phyloP scores from a whole-genome alignment of 1,140 invertebrate genomes.

The Batillaria attramentaria region DNA sequence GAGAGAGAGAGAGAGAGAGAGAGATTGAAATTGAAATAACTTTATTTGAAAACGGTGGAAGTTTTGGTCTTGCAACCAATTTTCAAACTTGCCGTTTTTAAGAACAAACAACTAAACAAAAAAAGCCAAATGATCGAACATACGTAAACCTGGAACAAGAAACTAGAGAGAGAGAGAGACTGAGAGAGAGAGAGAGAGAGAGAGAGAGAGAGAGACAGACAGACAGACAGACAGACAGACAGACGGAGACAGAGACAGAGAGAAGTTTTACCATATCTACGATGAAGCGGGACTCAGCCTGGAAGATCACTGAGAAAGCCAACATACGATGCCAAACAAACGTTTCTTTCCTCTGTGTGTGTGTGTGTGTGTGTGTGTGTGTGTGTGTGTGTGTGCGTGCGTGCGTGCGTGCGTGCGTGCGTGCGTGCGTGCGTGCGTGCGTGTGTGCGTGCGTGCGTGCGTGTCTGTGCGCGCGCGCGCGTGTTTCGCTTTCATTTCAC shows the following conservation, averaged over 20 bases:
- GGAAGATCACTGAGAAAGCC: not conserved
- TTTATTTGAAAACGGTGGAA: not conserved
- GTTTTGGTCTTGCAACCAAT: not conserved
- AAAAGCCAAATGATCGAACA: not conserved
- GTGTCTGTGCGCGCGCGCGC: too few species aligned
- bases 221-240: not conserved
- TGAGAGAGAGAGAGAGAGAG: not conserved
- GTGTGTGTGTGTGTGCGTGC: too few species aligned
- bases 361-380: not conserved
- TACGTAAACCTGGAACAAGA: too few species aligned
- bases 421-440: not conserved
- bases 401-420: too few species aligned
- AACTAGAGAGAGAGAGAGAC: not conserved
- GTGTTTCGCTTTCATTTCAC: not conserved
- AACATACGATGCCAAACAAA: not conserved
- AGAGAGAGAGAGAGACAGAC: not conserved
- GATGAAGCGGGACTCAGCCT: not conserved
- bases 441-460: not conserved
- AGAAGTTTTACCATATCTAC: not conserved
- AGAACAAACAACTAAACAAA: not conserved
- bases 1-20: not conserved
- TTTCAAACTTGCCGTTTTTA: not conserved
- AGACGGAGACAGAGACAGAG: not conserved
- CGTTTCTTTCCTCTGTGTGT: not conserved
- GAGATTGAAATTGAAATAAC: not conserved